Conservation (phyloP, 2,888 invertebrate species). For the Drosophila kambysellisi region DNA sequence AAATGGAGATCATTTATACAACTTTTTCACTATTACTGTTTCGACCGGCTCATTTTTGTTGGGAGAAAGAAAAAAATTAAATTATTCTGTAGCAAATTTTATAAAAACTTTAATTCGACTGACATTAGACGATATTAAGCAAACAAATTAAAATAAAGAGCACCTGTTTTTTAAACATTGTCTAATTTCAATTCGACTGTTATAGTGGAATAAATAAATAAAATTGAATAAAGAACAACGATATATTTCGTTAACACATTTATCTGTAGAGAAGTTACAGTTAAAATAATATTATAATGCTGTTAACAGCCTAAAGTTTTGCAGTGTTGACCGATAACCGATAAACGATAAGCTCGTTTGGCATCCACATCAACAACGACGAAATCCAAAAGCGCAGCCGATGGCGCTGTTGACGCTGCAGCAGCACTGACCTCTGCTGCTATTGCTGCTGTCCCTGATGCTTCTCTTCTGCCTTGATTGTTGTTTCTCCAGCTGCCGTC, state of each 20-base stretch:
- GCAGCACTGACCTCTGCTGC: constrained; percentile 3
- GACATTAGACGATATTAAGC: neutral
- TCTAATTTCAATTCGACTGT: too few relatives aligned
- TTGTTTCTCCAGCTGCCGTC: constrained; percentile 28
- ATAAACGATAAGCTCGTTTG: neutral
- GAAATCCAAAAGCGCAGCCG: constrained; percentile 10
- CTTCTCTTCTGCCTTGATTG: neutral
- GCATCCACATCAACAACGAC: constrained; percentile 5
- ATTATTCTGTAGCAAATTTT: too few relatives aligned
- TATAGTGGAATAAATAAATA: neutral
- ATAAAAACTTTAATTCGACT: neutral
- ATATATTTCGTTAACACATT: neutral
- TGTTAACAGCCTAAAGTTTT: neutral
- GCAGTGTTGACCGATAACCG: neutral
- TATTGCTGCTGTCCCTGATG: constrained; percentile 20
- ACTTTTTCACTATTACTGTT: too few relatives aligned
- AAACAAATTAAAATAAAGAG: too few relatives aligned
- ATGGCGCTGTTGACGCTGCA: constrained; percentile 14
- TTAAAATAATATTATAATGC: neutral
- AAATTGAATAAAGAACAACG: neutral
- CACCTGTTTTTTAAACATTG: too few relatives aligned
- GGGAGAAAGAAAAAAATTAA: too few relatives aligned
- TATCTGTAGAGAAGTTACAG: neutral
- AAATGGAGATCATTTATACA: neutral
- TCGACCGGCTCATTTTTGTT: too few relatives aligned